Base-by-base conservation (phyloP, 2,888 invertebrate genomes). In the Phragmatobia fuliginosa region DNA sequence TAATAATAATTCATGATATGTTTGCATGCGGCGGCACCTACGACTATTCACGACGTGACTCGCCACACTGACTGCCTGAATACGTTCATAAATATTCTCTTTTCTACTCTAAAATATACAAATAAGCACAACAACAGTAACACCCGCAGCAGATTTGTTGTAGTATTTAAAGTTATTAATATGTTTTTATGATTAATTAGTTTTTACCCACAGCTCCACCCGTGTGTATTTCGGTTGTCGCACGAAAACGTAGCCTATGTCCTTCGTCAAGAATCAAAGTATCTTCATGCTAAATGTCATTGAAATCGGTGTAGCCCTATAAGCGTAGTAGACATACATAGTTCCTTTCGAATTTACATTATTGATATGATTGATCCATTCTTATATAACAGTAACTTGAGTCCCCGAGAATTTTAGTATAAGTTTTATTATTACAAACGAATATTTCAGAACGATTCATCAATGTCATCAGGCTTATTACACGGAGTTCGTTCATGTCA, bases 21-120 rank as follows among this genome's bases (percentile, higher is more conserved):
- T 71, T 67, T 70, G 62, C 52, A 64, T 56, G 28, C 58, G 36
- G 38, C 25, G 62, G 56, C 66, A 56, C 63, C 45, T 67, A 60
- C 31, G 61, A 66, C 56, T 65, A 38, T 59, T 62, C n/a, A 62
- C 71, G 68, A 71, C 66, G 63, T 74, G 73, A 70, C 73, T 76
- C 68, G 62, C 63, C 66, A 62, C 36, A 49, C 62, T 49, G 63
- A 38, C 45, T 63, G 45, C 49, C 25, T 62, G 36, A 60, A 70
- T 65, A 74, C 45, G 62, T 73, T 70, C 68, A 71, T 73, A 70
- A 76, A 78, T 71, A 80, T 74, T 65, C 31, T 74, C 8, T 67
- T 68, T 65, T 33, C 61, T 58, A 65, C 58, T 58, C 49, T 32
- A 36, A 32, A 62, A 66, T 38, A 28, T 66, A 28, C 66, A 72